Percentiles rank a stretch among this genome's conserved stretches.
Conservation (phyloP, 2,888 invertebrate genomes). For the Drosophila pseudotakahashii region DNA sequence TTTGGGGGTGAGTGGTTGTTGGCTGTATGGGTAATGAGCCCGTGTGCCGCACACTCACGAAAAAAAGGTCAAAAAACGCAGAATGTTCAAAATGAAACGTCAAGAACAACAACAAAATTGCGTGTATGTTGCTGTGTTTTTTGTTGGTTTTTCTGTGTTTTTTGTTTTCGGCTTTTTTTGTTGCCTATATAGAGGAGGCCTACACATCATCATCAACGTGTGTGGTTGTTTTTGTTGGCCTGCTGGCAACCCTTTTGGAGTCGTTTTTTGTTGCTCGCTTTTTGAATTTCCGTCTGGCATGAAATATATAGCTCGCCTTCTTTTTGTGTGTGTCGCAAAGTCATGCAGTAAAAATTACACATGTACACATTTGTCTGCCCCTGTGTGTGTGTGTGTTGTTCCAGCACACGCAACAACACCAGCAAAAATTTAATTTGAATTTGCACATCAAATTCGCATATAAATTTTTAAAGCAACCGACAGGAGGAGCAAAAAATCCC, state of each 20-base stretch:
- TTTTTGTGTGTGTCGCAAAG: conserved; percentile 50
- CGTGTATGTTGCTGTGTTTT: conserved; percentile 55
- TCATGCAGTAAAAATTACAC: conserved; percentile 51
- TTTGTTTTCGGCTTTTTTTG: background rate
- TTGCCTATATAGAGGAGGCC: conserved; percentile 23
- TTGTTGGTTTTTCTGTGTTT: conserved; percentile 7
- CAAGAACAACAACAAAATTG: conserved; percentile 58
- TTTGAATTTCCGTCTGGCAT: conserved; percentile 68
- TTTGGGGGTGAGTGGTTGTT: conserved; percentile 33
- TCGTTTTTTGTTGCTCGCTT: conserved; percentile 49
- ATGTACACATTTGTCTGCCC: conserved; percentile 12
- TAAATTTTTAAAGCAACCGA: conserved; percentile 63
- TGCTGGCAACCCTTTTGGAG: conserved; percentile 60
- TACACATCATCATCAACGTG: conserved; percentile 43
- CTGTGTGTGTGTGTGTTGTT: conserved; percentile 1
- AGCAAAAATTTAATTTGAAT: conserved; percentile 75
- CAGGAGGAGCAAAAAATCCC: conserved; percentile 27
- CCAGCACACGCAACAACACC: conserved; percentile 41
- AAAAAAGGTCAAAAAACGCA: conserved; percentile 56
- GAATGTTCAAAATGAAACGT: conserved; percentile 64
- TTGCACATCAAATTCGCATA: conserved; percentile 70
- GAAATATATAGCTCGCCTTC: conserved; percentile 59
- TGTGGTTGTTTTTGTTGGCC: conserved; percentile 18
- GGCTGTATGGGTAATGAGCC: conserved; percentile 61
- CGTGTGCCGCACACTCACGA: conserved; percentile 9